Evolutionary conservation across 2,888 invertebrate species (phyloP), one percentile per base, ranked within the genome.

Genomic region (Spodoptera littoralis): DNA sequence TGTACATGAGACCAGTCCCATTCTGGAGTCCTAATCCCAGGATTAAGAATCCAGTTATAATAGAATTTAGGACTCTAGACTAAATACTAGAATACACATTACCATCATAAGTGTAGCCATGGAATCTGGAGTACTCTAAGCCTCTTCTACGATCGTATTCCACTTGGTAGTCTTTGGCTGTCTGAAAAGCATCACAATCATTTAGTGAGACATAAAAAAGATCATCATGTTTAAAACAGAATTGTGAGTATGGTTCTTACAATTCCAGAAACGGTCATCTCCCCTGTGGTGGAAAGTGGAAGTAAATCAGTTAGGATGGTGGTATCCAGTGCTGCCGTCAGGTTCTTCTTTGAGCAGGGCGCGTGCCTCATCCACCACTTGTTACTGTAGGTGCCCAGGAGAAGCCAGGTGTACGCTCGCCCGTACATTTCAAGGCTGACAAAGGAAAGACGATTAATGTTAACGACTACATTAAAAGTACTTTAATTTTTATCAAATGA

Each of bases 41-140:
- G 18, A 18, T 18, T 1, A 18, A 18, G 18, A 18, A 1, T 18
- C 1, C 18, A 18, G 18, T 18, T 18, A 18, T 2, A 18, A 1
- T 1, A 18, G 18, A 2, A 18, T 18, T 18, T 18, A 18, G 18
- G 18, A 18, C 18, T 1, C 18, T 18, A 18, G 18, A 18, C 18
- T 18, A 6, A 30, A 4, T 4, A 30, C 4, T 27, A n/a, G 2
- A 18, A 41, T 27, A 24, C 4, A 30, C 43, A 8, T 81, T 78
- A 94, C 98, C 99, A 90, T 99, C 99, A 89, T 99, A 99, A 11
- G 99, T 99, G 90, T 99, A 99, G 2, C 99, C 99, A 89, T 99
- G 99, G 88, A 98, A 99, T 76, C 98, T 96, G 43, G 98, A 99
- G 92, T 98, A 99, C 84, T 98, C 98, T 1, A 92, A 88, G 1